A percentile compares a stretch with the other conserved stretches of the same genome.
Evolutionary conservation across 2,797 vertebrate species (phyloP).

Genomic region (Muscicapa striata): DNA sequence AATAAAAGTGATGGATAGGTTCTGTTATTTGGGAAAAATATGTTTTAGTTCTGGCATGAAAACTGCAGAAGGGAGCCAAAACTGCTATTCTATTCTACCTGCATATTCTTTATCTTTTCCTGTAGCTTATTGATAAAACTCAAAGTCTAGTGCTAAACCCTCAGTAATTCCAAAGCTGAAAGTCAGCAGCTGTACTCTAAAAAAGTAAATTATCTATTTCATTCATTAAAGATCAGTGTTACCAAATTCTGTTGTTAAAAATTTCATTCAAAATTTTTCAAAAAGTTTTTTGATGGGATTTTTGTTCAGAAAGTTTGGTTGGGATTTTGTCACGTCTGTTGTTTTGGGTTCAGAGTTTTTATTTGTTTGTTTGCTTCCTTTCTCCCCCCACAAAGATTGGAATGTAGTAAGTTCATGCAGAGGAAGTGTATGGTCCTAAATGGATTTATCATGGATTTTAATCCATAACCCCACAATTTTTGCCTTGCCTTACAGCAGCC

Average conservation of each 20-base stretch:
- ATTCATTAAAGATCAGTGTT: neutral
- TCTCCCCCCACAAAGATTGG: neutral
- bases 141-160: neutral
- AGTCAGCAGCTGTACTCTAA: neutral
- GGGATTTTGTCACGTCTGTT: no score
- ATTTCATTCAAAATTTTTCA: neutral
- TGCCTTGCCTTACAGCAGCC: neutral
- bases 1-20: constrained; percentile 53
- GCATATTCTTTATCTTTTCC: neutral
- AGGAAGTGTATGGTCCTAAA: neutral
- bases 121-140: neutral
- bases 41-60: constrained; percentile 20
- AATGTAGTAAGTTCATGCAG: neutral
- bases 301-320: neutral
- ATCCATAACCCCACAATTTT: neutral
- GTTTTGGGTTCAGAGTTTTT: fast-evolving
- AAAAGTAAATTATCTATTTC: neutral
- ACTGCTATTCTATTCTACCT: neutral
- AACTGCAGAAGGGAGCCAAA: neutral
- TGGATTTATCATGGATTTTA: neutral
- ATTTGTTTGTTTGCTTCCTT: neutral
- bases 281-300: neutral
- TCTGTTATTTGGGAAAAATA: constrained; percentile 22
- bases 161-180: neutral
- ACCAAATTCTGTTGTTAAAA: neutral